Percentiles rank a stretch among this genome's conserved stretches.
These are phyloP conservation scores for Ochropleura leucogaster DNA, from an alignment of 2,888 invertebrate genomes.

Conservation along the genomic window DNA sequence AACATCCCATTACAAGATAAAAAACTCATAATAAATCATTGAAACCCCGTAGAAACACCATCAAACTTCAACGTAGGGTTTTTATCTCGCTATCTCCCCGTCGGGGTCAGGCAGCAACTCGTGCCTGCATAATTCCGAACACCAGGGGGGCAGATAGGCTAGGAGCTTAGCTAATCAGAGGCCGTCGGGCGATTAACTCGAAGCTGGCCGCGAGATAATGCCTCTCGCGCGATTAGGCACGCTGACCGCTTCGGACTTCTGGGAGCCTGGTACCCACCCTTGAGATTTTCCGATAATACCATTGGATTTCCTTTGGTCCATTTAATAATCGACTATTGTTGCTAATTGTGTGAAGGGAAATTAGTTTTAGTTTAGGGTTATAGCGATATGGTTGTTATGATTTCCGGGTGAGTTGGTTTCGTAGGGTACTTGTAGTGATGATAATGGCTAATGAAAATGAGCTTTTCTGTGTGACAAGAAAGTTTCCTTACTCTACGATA, in stretches of 20 bases:
- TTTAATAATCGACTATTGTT: conserved; percentile 72
- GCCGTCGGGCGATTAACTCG: conserved; percentile 86
- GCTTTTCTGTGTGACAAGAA: not conserved
- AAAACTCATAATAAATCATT: conserved; percentile 70
- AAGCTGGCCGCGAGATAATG: conserved; percentile 85
- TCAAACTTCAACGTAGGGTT: conserved; percentile 68
- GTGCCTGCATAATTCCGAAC: conserved; percentile 85
- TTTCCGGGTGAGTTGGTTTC: conserved; percentile 51
- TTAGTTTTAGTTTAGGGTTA: conserved; percentile 61
- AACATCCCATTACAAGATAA: conserved; percentile 63
- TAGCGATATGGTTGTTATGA: conserved; percentile 42
- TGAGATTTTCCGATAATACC: conserved; percentile 77
- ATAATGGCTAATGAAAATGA: not conserved
- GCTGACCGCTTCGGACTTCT: conserved; percentile 85
- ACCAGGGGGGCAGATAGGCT: conserved; percentile 83
- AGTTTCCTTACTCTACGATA: not conserved
- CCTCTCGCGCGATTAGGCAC: conserved; percentile 88
- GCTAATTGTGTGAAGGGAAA: conserved; percentile 64
- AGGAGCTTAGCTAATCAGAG: conserved; percentile 89
- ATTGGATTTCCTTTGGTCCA: conserved; percentile 73
- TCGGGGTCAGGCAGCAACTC: conserved; percentile 76
- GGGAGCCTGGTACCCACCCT: conserved; percentile 79
- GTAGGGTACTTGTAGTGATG: conserved; percentile 8
- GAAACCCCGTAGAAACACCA: conserved; percentile 65
- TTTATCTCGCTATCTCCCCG: conserved; percentile 74